Evolutionary conservation across 2,113 vertebrate species (phyloP).

Genomic region (Chionis minor): DNA sequence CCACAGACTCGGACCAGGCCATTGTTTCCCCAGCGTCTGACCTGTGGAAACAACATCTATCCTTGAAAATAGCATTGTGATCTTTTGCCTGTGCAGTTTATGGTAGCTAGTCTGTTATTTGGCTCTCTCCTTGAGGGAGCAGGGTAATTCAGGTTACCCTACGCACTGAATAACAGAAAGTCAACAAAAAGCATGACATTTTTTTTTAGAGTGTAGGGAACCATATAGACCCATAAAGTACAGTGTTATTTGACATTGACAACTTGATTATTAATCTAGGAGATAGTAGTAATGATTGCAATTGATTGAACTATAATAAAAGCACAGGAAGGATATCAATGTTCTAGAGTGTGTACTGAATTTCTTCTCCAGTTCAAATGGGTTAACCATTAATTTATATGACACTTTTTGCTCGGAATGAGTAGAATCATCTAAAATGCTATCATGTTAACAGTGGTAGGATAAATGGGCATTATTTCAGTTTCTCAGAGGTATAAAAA

Average conservation of each 20-base stretch:
- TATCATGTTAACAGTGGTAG: background rate
- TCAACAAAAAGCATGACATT: background rate
- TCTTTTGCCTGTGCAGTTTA: conserved; percentile 72
- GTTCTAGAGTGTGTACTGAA: background rate
- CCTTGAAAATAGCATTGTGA: conserved; percentile 91
- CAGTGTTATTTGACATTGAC: background rate
- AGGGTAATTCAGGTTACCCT: background rate
- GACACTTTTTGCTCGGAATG: background rate
- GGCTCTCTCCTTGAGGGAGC: background rate
- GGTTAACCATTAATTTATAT: background rate
- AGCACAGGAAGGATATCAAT: background rate
- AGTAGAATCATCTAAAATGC: background rate
- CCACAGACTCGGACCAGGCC: conserved; percentile 88
- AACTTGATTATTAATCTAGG: background rate
- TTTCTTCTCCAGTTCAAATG: background rate
- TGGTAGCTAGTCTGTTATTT: background rate
- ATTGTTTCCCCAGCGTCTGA: conserved; percentile 76
- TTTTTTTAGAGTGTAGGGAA: background rate
- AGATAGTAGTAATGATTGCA: background rate
- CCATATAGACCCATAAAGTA: background rate
- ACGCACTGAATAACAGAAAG: background rate
- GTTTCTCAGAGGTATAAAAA: background rate
- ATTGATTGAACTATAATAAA: background rate
- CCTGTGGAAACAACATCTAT: conserved; percentile 92
- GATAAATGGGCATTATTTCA: background rate